Percentiles rank a stretch among this genome's conserved stretches.
phyloP scores from a whole-genome alignment of 2,113 vertebrate species.

The Dipodomys spectabilis region DNA sequence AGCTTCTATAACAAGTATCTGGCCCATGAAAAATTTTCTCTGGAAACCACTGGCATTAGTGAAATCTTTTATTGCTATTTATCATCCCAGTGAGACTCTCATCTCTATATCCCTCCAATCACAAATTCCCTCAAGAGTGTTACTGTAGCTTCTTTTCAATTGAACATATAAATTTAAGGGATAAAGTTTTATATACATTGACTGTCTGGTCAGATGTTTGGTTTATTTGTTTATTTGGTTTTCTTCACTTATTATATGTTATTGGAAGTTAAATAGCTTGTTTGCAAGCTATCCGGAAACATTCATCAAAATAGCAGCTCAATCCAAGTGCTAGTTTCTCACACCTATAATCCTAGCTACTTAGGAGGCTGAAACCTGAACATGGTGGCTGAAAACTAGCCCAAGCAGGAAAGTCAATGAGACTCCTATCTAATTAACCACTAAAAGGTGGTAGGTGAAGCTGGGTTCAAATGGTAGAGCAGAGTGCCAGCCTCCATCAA shows the following conservation, averaged over 20 bases:
- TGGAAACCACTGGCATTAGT: neutral
- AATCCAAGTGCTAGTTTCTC: too few species aligned
- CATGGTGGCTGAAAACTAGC: too few species aligned
- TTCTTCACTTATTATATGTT: neutral
- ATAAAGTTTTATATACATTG: neutral
- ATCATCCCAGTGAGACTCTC: neutral
- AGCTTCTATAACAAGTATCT: neutral
- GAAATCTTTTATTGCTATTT: neutral
- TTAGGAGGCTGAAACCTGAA: too few species aligned
- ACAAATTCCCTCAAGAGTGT: neutral
- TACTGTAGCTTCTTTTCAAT: neutral
- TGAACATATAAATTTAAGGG: neutral
- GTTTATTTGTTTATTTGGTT: neutral
- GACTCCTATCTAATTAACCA: too few species aligned
- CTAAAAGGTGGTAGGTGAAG: too few species aligned
- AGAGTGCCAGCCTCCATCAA: too few species aligned
- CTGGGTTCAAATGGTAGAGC: too few species aligned
- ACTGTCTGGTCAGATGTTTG: neutral
- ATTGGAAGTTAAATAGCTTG: slow-evolving; percentile 19
- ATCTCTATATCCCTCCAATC: neutral
- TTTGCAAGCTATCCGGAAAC: neutral
- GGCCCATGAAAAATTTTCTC: neutral
- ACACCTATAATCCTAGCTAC: too few species aligned
- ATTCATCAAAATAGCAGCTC: neutral
- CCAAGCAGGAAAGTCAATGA: too few species aligned